Percentiles rank a stretch among this genome's conserved stretches.
Evolutionary conservation across 2,797 vertebrate genomes (phyloP).

Genomic region (Acanthornis magna): DNA sequence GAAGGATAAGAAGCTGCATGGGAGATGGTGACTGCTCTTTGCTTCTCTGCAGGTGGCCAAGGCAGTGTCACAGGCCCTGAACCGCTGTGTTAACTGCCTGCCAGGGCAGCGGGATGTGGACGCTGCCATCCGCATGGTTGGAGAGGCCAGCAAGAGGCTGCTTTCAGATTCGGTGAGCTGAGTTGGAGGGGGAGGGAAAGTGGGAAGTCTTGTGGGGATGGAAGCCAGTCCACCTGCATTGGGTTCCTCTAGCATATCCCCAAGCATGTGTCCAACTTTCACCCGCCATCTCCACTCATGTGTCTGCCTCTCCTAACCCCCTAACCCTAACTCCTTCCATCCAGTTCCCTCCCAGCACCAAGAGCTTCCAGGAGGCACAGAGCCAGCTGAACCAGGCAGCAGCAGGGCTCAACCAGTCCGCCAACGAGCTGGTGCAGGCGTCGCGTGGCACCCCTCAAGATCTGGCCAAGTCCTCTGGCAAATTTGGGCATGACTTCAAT

Average conservation of each 20-base stretch:
- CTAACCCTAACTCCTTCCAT: neutral
- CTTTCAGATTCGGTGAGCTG: constrained; percentile 85
- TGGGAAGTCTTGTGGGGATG: neutral
- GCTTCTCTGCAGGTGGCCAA: constrained; percentile 86
- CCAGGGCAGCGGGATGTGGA: constrained; percentile 96
- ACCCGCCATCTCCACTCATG: neutral
- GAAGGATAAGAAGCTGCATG: neutral
- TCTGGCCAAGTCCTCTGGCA: constrained; percentile 89
- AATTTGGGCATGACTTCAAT: constrained; percentile 94
- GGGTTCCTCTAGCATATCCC: neutral
- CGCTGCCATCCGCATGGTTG: constrained; percentile 90
- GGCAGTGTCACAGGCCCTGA: constrained; percentile 93
- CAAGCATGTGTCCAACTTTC: neutral
- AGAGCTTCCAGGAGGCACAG: constrained; percentile 94
- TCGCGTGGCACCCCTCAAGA: constrained; percentile 93
- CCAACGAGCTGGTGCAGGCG: constrained; percentile 93
- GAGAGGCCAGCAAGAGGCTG: constrained; percentile 93
- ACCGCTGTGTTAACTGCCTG: constrained; percentile 92
- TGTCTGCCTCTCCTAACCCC: neutral
- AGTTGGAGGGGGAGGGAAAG: fast-evolving
- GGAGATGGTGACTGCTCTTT: neutral
- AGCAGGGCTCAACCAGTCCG: constrained; percentile 91
- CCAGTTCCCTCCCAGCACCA: constrained; percentile 90
- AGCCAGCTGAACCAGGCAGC: constrained; percentile 89
- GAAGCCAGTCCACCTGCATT: fast-evolving